Evolutionary conservation across 1,140 invertebrate species (phyloP).

Genomic region (Pararge aegeria): DNA sequence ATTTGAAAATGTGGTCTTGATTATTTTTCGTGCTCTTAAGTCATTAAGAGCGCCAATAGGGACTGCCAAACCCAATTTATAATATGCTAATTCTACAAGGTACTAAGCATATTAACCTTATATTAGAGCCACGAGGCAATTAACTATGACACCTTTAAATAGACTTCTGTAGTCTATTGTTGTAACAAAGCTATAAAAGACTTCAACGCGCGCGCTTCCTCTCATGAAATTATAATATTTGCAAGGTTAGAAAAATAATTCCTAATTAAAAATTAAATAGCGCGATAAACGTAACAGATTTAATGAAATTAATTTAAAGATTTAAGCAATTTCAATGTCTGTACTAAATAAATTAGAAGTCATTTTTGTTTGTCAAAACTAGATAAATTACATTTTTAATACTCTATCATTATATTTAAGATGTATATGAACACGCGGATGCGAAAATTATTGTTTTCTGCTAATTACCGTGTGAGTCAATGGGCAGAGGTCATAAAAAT

Average conservation of each 20-base stretch:
- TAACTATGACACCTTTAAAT: too few relatives aligned
- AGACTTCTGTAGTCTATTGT: too few relatives aligned
- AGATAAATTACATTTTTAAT: background rate
- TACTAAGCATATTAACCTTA: too few relatives aligned
- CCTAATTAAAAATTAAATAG: background rate
- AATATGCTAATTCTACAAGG: too few relatives aligned
- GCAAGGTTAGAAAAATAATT: background rate
- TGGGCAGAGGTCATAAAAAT: slow-evolving; percentile 17
- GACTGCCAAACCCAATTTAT: too few relatives aligned
- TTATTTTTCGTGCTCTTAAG: too few relatives aligned
- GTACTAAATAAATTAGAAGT: background rate
- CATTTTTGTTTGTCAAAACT: background rate
- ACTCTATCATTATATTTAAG: slow-evolving; percentile 7
- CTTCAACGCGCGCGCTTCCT: slow-evolving; percentile 19
- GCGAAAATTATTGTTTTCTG: slow-evolving; percentile 9
- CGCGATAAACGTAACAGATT: background rate
- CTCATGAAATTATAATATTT: background rate
- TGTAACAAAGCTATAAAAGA: slow-evolving; percentile 17
- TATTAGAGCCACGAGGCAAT: too few relatives aligned
- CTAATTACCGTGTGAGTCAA: slow-evolving; percentile 22
- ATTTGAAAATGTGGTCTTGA: too few relatives aligned
- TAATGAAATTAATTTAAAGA: background rate
- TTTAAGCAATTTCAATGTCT: background rate
- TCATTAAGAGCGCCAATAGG: too few relatives aligned
- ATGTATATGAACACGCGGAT: slow-evolving; percentile 16